These are phyloP conservation scores for Peromyscus eremicus DNA, from an alignment of 2,797 vertebrate species.

Conservation along the genomic window DNA sequence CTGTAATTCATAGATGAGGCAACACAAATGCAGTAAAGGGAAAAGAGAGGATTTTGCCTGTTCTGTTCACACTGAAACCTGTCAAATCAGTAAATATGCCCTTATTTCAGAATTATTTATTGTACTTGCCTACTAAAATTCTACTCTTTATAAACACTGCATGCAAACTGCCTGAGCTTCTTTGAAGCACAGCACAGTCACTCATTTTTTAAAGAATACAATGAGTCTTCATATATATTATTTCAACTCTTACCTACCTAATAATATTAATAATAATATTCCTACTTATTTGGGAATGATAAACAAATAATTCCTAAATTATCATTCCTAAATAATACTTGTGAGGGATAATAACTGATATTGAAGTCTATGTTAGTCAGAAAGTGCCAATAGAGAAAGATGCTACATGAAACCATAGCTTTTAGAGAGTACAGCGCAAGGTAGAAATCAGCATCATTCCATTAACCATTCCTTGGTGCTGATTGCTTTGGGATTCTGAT, in stretches of 20 bases:
- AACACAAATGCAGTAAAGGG: background rate
- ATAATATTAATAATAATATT: background rate
- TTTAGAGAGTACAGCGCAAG: background rate
- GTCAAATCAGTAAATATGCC: background rate
- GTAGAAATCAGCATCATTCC: background rate
- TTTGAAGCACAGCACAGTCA: constrained; percentile 11
- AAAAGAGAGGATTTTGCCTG: background rate
- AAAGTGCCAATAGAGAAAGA: background rate
- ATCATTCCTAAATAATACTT: background rate
- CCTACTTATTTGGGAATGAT: background rate
- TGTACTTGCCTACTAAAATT: background rate
- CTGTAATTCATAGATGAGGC: background rate
- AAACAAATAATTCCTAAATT: background rate
- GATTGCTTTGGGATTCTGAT: background rate
- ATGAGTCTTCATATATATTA: background rate
- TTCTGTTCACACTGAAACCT: background rate
- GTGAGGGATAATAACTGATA: background rate
- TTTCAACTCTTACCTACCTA: constrained; percentile 1
- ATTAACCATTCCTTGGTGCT: background rate
- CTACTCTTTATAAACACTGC: background rate
- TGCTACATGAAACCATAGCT: background rate
- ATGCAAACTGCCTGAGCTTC: background rate
- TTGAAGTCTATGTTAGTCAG: background rate
- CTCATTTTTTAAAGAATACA: background rate
- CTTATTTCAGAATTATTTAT: background rate